Percentiles rank a stretch among this genome's conserved stretches.
Conservation (phyloP, 2,888 invertebrate species). For the Encarsia formosa region DNA sequence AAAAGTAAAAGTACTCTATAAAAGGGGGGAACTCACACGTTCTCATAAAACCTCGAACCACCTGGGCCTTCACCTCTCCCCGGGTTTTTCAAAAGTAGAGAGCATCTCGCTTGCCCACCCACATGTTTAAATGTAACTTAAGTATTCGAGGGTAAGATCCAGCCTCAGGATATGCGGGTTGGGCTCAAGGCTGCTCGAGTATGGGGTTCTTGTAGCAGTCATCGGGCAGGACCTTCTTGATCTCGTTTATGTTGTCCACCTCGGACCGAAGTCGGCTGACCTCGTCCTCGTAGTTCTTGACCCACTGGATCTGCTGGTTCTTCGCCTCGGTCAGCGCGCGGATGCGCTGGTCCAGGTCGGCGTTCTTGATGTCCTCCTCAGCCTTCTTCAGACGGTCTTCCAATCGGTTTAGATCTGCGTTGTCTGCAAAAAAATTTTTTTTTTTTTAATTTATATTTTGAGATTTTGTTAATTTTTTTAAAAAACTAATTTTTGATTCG, state of each 20-base stretch:
- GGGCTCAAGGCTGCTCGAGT: slow-evolving; percentile 60
- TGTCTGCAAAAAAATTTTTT: slow-evolving; percentile 51
- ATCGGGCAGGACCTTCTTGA: slow-evolving; percentile 73
- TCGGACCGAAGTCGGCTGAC: slow-evolving; percentile 66
- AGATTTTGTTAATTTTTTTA: background rate
- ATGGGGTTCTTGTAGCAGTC: slow-evolving; percentile 75
- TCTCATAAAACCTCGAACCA: too few species aligned
- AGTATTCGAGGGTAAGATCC: background rate
- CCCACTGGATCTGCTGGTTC: slow-evolving; percentile 59
- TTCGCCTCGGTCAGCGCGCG: slow-evolving; percentile 67
- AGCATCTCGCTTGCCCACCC: too few species aligned
- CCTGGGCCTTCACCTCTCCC: background rate
- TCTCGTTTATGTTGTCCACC: slow-evolving; percentile 78
- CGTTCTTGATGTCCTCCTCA: slow-evolving; percentile 66
- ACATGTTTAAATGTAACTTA: background rate
- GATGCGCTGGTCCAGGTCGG: slow-evolving; percentile 73
- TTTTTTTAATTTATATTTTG: too few species aligned
- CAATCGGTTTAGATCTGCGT: slow-evolving; percentile 62
- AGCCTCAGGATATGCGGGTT: slow-evolving; percentile 1
- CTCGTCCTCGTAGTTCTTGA: slow-evolving; percentile 77
- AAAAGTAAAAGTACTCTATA: too few species aligned
- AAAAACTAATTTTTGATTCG: background rate
- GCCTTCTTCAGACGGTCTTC: slow-evolving; percentile 67
- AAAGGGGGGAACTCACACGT: too few species aligned
- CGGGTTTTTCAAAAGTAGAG: background rate